These are phyloP conservation scores for Masticophis lateralis DNA, from an alignment of 2,797 vertebrate genomes.

Conservation along the genomic window DNA sequence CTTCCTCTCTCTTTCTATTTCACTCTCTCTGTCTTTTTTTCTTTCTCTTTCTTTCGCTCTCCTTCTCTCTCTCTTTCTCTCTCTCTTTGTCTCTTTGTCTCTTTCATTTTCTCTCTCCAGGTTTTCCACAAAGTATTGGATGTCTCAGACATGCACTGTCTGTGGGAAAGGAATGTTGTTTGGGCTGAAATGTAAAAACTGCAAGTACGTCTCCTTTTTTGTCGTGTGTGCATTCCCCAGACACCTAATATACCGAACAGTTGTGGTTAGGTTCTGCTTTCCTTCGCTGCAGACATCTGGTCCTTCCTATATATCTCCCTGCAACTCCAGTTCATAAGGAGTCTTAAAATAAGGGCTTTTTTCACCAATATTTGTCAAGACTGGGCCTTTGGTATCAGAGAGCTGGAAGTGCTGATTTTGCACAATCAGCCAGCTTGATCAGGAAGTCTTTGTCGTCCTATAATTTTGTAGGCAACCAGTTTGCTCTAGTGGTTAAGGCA, in stretches of 20 bases:
- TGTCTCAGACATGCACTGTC: slow-evolving; percentile 98
- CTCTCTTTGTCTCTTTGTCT: slow-evolving; percentile 45
- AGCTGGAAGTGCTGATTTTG: background rate
- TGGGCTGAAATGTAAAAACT: slow-evolving; percentile 99
- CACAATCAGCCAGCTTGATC: background rate
- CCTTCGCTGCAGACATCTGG: background rate
- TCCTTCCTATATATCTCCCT: background rate
- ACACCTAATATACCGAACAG: accelerated
- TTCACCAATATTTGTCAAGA: background rate
- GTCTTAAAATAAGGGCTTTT: background rate
- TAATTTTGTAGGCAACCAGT: background rate
- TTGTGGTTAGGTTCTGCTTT: background rate
- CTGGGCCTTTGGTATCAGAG: background rate
- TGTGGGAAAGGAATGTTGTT: slow-evolving; percentile 99
- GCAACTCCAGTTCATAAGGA: background rate
- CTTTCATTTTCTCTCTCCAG: slow-evolving; percentile 70
- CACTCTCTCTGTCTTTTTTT: slow-evolving; percentile 25
- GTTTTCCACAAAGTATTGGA: slow-evolving; percentile 99
- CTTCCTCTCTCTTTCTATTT: slow-evolving; percentile 33
- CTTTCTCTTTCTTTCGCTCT: slow-evolving; percentile 48
- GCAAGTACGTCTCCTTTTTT: slow-evolving; percentile 84
- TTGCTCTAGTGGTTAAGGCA: background rate
- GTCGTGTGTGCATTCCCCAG: accelerated
- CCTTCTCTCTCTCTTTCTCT: slow-evolving; percentile 29
- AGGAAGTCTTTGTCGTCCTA: background rate